Base-by-base conservation (phyloP, 2,888 invertebrate species). In the Eupithecia pulchellata region DNA sequence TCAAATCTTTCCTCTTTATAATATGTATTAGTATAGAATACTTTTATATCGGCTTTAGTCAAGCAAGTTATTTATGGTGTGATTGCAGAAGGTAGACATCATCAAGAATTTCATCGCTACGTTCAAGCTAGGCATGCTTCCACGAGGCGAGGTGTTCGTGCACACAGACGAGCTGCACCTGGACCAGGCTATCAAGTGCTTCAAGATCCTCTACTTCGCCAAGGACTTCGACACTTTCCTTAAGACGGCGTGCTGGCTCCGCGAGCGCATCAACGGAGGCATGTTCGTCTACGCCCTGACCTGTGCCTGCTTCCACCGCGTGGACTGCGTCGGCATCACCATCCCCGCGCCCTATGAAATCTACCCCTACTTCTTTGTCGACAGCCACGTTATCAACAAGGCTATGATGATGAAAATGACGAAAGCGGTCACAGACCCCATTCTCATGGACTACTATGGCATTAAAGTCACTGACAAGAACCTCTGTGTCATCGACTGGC, bases 321-420 rank as follows among this genome's bases (percentile, higher is more conserved):
- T 87, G 8, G 97, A 97, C 83, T 95, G 96, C 86, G 91, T 94
- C 71, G 96, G 96, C 63, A 91, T 97, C 77, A 92, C 95, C 61
- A 86, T 97, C 29, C 97, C 97, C 30, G 95, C 97, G 32, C 95
- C 96, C 57, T 97, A 97, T 84, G 97, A 97, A 89, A 95, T 97
- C 86, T 95, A 96, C 89, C 97, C 97, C 3, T 95, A 97, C 87
- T 95, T 96, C 90, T 97, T 97, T 94, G 96, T 97, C 85, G 96
- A 96, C 89, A 92, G 95, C 79, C 95, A 96, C 81, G 94, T 96
- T 80, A 96, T 97, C 78, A 95, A 96, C 82, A 95, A 96, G 81
- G 97, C 96, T 0, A 94, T 96, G 80, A 92, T 95, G 85, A 93
- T 96, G 88, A 95, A 95, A 84, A 95, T 95, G 93, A 95, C 95